Evolutionary conservation across 2,888 invertebrate species (phyloP), one percentile per base, ranked within the genome.

Genomic region (Limnephilus auricula): DNA sequence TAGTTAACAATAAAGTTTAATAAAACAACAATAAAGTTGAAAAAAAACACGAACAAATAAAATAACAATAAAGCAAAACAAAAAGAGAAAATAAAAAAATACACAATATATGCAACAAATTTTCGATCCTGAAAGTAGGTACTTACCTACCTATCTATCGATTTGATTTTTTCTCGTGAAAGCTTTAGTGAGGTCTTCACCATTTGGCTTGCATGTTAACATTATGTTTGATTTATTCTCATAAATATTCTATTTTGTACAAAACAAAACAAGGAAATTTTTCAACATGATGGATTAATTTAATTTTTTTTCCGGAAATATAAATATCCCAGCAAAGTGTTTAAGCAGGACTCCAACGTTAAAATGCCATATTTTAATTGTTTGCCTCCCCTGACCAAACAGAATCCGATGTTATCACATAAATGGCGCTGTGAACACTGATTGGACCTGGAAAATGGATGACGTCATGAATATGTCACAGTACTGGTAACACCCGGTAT

Each of bases 21-120:
- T 0, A 0, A 0, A 37, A 37, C 10, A 0, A 37, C 0, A 10
- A 37, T 0, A 1, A 37, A 37, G 9, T n/a, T n/a, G n/a, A n/a
- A n/a, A n/a, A n/a, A n/a, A n/a, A n/a, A n/a, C n/a, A n/a, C n/a
- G n/a, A 37, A 9, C 9, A 5, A 37, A 37, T 0, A 0, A 0
- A 37, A 37, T 37, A 0, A 37, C 0, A 10, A 37, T 0, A 1
- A 37, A 37, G 9, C 37, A 37, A 37, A 4, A 37, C 9, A 10
- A 37, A 37, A 37, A 37, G 10, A 37, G 10, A 37, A 37, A 2
- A 34, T 4, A 34, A 9, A 37, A 37, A 10, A 2, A 34, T 4
- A 34, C 0, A 37, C 9, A 10, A 37, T 10, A 37, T 37, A 37
- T 0, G 37, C 10, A 37, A 45, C 13, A 2, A 13, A 12, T 45